Evolutionary conservation across 1,140 invertebrate genomes (phyloP), one percentile per base, ranked within the genome.

Genomic region (Drosophila hydei): DNA sequence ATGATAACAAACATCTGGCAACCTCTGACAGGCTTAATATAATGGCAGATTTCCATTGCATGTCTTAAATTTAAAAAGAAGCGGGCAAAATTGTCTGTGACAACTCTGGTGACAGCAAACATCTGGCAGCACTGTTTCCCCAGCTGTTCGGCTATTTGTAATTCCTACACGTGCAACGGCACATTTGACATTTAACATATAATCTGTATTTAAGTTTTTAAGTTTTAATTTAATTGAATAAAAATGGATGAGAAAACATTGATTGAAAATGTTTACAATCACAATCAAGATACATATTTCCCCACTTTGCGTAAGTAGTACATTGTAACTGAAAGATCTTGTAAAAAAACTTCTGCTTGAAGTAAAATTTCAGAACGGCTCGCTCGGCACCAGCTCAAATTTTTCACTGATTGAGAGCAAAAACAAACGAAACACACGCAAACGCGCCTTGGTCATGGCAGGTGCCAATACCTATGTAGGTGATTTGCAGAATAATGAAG

Each of bases 301-400:
- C 73, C 89, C 4, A 80, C 81, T 19, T 14, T 89, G 30, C 12
- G 89, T 91, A 74, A 79, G 78, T 54, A 0, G 0, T 42, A 18
- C 1, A 4, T 19, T 3, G 9, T 1, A 33, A 12, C 30, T 33
- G 30, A 30, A 8, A 7, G 2, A 30, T 2, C 2, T 8, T 30
- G 30, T 11, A 0, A 14, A 16, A 40, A 42, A 1, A 1, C 6
- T 9, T 6, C 12, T 9, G 27, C 1, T 2, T 30, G 7, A 19
- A 91, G 90, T 91, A 3, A 79, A 81, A 56, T 91, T 91, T 38
- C 90, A 91, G 73, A 91, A 91, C 60, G 90, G 90, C 9, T 59
- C 73, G 2, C 38, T 91, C 2, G 64, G 56, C 0, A 62, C 58
- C 16, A 50, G 30, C 6, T 85, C 48, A 0, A 54, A 81, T 4